Base-by-base conservation (phyloP, 2,797 vertebrate genomes). In the Paedocypris micromegethes region DNA sequence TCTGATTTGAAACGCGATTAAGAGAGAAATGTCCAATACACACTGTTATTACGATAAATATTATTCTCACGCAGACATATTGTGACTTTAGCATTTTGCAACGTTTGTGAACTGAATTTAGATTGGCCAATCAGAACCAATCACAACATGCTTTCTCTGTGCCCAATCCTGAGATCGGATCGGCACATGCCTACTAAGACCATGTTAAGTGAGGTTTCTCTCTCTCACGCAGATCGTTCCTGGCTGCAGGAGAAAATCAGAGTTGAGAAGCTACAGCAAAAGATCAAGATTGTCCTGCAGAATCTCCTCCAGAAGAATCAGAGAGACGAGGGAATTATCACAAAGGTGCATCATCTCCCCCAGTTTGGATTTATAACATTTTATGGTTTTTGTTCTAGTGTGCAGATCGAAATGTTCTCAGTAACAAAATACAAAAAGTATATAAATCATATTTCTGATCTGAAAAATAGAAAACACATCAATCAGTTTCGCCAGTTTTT, bases 231-330 rank as follows among this genome's bases (percentile, higher is more conserved):
- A 96, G 94, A 96, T 86, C 92, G 93, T 53, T 94, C 91, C 0
- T 95, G 93, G 93, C 90, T 96, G 74, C 93, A 95, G 83, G 94
- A 96, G 81, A 95, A 94, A 79, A 86, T 90, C 66, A 93, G 93
- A 81, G 94, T 94, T 72, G 93, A 94, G 81, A 95, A 94, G 80
- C 90, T 96, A 68, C 94, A 95, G 61, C 92, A 94, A 88, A 93
- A 92, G 81, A 93, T 93, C 75, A 91, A 94, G 79, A 85, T 94
- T 75, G 91, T 92, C 58, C 90, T 96, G 79, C 93, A 94, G 54
- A 93, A 93, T 0, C 85, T 95, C 64, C 86, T 96, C 74, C 92
- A 94, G 83, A 95, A 94, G 83, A 93, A 94, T 79, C 93, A 92
- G 84, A 88, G 92, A 80, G 93, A 94, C 77, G 93, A 95, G 2